Evolutionary conservation across 2,888 invertebrate species (phyloP), one percentile per base, ranked within the genome.

Genomic region (Diaprepes abbreviatus): DNA sequence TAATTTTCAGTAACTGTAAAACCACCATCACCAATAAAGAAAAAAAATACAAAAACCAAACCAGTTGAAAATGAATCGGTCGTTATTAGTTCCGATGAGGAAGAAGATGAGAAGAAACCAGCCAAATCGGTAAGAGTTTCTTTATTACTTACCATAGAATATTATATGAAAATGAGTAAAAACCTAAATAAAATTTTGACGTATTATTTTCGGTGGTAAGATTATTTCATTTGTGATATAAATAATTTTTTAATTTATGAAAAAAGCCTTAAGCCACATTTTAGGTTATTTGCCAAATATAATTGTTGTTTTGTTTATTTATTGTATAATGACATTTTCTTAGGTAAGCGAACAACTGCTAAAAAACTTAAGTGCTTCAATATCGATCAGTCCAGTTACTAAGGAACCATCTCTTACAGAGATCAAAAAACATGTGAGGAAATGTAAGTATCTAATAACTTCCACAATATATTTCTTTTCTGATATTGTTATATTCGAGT

Each of bases 21-120:
- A 60, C 35, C 66, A 14, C 35, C 72, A 6, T 43, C 59, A 10
- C 64, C 66, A 3, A 31, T 36, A 0, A 76, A 75, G 68, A 78
- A 75, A 45, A 76, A 74, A 60, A 6, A 59, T 5, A 40, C 64
- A 1, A 77, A 74, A 58, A 14, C 64, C 7, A 73, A 72, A 57
- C 40, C 17, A 1, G 45, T 72, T 3, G 91, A 89, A 68, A 87
- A 87, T 7, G 89, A 91, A 78, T 89, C 91, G 35, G 91, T 91
- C 6, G 89, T 92, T 77, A 84, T 92, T 54, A 92, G 91, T 79
- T 91, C 91, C 57, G 92, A 92, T 77, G 92, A 92, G 74, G 91
- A 91, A 74, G 81, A 6, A 79, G 79, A 9, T 74, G 74, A 33
- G 21, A 71, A 58, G 35, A 74, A 70, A 28, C 73, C 76, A 16